These are phyloP conservation scores for Melieria picta DNA, from an alignment of 2,888 invertebrate species.

Conservation along the genomic window DNA sequence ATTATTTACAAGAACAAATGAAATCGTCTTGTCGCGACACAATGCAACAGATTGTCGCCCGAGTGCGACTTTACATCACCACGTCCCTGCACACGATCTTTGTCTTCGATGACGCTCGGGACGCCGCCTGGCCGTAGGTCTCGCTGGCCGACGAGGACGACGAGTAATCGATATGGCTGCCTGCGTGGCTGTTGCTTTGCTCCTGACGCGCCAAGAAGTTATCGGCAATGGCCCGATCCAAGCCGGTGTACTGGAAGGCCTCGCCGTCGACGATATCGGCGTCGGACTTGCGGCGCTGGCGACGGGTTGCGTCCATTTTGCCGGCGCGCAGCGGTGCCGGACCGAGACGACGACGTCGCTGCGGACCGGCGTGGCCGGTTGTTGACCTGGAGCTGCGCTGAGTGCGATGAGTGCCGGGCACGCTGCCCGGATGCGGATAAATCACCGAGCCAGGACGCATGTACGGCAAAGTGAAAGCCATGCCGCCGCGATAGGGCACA, in stretches of 20 bases:
- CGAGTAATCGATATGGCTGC: slow-evolving; percentile 61
- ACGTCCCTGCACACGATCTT: slow-evolving; percentile 62
- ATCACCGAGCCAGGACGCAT: slow-evolving; percentile 53
- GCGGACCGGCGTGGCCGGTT: slow-evolving; percentile 44
- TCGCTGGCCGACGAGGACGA: slow-evolving; percentile 55
- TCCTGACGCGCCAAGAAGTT: slow-evolving; percentile 64
- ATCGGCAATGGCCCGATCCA: slow-evolving; percentile 65
- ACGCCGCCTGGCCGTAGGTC: slow-evolving; percentile 39
- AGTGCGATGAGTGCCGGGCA: slow-evolving; percentile 55
- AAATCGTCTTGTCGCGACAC: neutral
- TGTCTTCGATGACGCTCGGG: slow-evolving; percentile 53
- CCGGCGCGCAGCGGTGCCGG: slow-evolving; percentile 43
- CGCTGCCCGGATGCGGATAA: slow-evolving; percentile 52
- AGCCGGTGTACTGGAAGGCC: slow-evolving; percentile 63
- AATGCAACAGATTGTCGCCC: neutral
- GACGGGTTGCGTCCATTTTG: slow-evolving; percentile 54
- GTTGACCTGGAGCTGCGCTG: slow-evolving; percentile 53
- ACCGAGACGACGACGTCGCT: slow-evolving; percentile 50
- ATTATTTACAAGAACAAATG: slow-evolving; percentile 30
- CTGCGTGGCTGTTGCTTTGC: slow-evolving; percentile 51
- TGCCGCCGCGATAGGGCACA: slow-evolving; percentile 51
- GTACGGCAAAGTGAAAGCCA: slow-evolving; percentile 57
- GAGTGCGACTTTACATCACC: slow-evolving; percentile 49
- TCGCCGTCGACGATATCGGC: slow-evolving; percentile 59
- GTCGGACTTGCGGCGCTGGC: slow-evolving; percentile 64